Percentiles rank a stretch among this genome's conserved stretches.
phyloP scores from a whole-genome alignment of 23 tunicate species.

The Ciona savignyi region DNA sequence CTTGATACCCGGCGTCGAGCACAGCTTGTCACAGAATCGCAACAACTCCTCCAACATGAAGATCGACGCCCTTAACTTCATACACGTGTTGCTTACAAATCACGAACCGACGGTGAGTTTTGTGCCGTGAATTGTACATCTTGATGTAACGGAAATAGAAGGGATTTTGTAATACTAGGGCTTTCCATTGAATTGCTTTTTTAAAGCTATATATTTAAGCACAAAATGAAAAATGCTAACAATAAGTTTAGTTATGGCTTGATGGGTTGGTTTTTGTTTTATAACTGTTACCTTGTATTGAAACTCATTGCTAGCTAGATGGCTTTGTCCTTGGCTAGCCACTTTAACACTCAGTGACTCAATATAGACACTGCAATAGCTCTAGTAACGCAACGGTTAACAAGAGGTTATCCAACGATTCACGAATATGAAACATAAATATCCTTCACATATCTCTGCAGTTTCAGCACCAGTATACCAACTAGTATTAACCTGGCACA shows the following conservation, averaged over 20 bases:
- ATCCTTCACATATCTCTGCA: neutral
- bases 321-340: too few relatives aligned
- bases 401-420: too few relatives aligned
- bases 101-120: slow-evolving; percentile 78
- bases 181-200: too few relatives aligned
- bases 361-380: too few relatives aligned
- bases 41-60: slow-evolving; percentile 89
- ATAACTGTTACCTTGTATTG: neutral
- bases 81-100: slow-evolving; percentile 61
- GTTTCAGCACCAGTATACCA: neutral
- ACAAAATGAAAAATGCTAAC: neutral
- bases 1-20: slow-evolving; percentile 66
- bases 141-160: too few relatives aligned
- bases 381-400: too few relatives aligned
- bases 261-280: neutral
- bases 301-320: too few relatives aligned
- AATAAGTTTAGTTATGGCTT: neutral
- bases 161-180: too few relatives aligned
- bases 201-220: neutral
- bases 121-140: too few relatives aligned
- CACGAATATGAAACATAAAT: too few relatives aligned
- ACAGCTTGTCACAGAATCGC: slow-evolving; percentile 52
- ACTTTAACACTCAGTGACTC: too few relatives aligned
- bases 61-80: slow-evolving; percentile 67
- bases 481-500: neutral